Percentiles rank a stretch among this genome's conserved stretches.
phyloP scores from a whole-genome alignment of 1,140 invertebrate genomes.

The Ceratina japonica region DNA sequence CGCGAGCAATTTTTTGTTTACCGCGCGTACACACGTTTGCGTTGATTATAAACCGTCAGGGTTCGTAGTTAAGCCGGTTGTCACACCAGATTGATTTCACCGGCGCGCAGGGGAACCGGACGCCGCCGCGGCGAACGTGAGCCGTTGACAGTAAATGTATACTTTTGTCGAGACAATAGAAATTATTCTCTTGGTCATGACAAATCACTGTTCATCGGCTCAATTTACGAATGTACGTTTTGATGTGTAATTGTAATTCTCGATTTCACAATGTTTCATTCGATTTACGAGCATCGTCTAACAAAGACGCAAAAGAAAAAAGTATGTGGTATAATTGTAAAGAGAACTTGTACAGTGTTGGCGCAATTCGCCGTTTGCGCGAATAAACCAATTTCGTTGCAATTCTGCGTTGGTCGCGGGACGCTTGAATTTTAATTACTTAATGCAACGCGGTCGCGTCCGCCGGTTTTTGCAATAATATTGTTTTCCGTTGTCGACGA shows the following conservation, averaged over 20 bases:
- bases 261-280: too few relatives aligned
- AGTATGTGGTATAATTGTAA: not conserved
- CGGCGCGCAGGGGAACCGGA: too few relatives aligned
- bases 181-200: not conserved
- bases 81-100: constrained; percentile 14
- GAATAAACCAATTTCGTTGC: constrained; percentile 23
- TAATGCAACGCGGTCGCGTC: not conserved
- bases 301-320: not conserved
- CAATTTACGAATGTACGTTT: too few relatives aligned
- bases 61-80: constrained; percentile 5
- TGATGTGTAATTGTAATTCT: too few relatives aligned
- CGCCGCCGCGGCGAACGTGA: too few relatives aligned
- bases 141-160: too few relatives aligned
- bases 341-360: not conserved
- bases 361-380: constrained; percentile 3
- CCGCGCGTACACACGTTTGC: not conserved
- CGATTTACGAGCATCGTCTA: too few relatives aligned
- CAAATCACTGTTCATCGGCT: not conserved
- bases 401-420: constrained; percentile 2
- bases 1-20: constrained; percentile 4
- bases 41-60: constrained; percentile 13
- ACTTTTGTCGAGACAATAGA: too few relatives aligned
- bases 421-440: constrained; percentile 39
- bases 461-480: constrained; percentile 11
- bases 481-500: too few relatives aligned